Percentiles rank a stretch among this genome's conserved stretches.
phyloP scores from a whole-genome alignment of 1,140 invertebrate species.

The Chrysoperla carnea region DNA sequence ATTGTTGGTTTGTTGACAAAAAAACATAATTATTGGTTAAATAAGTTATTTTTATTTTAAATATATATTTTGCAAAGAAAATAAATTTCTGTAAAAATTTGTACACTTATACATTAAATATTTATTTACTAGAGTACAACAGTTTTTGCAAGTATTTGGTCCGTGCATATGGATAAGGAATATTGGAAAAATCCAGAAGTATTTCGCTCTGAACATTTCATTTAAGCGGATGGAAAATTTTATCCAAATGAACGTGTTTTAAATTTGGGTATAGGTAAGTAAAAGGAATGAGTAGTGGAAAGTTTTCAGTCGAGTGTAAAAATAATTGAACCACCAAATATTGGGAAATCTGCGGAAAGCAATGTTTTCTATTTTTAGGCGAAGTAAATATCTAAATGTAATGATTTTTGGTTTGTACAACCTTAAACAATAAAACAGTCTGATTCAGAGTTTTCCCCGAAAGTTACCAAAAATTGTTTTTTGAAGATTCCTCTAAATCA shows the following conservation, averaged over 20 bases:
- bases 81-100: neutral
- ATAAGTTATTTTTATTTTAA: neutral
- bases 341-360: too few relatives aligned
- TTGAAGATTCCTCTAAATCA: too few relatives aligned
- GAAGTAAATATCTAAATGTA: too few relatives aligned
- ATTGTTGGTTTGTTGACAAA: too few relatives aligned
- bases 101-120: neutral
- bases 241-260: conserved; percentile 34
- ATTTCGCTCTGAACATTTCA: conserved; percentile 55
- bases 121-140: conserved; percentile 26
- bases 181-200: conserved; percentile 45
- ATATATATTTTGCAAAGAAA: neutral
- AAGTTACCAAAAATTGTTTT: too few relatives aligned
- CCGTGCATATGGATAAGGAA: conserved; percentile 39
- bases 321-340: too few relatives aligned
- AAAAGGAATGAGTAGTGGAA: neutral
- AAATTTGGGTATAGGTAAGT: conserved; percentile 47
- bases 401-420: too few relatives aligned
- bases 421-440: too few relatives aligned
- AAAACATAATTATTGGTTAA: too few relatives aligned
- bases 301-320: too few relatives aligned
- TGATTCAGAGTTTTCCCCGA: too few relatives aligned
- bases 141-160: conserved; percentile 40
- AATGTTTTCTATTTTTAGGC: too few relatives aligned
- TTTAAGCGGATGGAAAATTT: conserved; percentile 27